These are phyloP conservation scores for Myanophis thanlyinensis DNA, from an alignment of 2,113 vertebrate species.

Conservation along the genomic window DNA sequence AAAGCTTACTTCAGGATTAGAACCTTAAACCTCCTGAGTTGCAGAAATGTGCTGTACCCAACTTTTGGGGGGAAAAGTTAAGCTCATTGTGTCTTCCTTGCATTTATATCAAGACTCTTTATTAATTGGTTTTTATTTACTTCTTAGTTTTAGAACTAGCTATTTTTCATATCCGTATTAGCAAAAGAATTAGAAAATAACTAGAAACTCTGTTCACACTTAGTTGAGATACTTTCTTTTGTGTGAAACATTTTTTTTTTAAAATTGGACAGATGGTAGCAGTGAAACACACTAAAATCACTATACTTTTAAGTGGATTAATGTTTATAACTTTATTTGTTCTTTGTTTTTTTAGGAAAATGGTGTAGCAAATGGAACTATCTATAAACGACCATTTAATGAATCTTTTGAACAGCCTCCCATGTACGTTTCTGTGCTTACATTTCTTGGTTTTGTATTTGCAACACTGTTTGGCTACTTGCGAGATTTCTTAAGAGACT, in stretches of 20 bases:
- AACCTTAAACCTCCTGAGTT: background rate
- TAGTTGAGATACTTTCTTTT: background rate
- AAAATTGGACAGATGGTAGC: background rate
- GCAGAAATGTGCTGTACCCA: background rate
- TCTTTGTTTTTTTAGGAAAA: constrained; percentile 74
- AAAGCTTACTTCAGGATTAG: background rate
- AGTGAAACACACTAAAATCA: background rate
- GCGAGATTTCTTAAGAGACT: constrained; percentile 88
- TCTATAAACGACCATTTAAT: constrained; percentile 62
- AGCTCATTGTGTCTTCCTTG: background rate
- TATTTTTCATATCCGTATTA: background rate
- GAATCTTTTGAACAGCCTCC: constrained; percentile 87
- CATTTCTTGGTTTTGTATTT: constrained; percentile 87
- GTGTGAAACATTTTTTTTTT: background rate
- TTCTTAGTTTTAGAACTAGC: background rate
- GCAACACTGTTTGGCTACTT: constrained; percentile 91
- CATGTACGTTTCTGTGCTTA: constrained; percentile 87
- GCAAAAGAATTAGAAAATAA: background rate
- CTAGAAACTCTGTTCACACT: background rate
- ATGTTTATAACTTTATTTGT: constrained; percentile 24
- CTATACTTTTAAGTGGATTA: background rate
- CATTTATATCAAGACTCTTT: background rate
- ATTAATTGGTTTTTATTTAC: background rate
- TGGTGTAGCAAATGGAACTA: constrained; percentile 60
- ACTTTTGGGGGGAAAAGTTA: background rate